Evolutionary conservation across 2,113 vertebrate genomes (phyloP), one percentile per base, ranked within the genome.

Genomic region (Channa maculata): DNA sequence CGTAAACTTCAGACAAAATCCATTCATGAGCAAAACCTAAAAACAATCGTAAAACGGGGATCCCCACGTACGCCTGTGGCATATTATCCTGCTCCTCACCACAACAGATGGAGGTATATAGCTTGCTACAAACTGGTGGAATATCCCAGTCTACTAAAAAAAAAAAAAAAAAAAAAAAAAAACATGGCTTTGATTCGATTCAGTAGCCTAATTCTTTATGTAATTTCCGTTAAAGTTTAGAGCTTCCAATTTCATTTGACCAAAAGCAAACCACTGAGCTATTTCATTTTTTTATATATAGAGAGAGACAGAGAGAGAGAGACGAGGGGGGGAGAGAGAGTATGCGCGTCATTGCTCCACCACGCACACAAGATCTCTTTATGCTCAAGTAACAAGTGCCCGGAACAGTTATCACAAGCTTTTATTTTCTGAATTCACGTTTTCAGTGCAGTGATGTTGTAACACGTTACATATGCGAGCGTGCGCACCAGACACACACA

Each of bases 371-470:
- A 53, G 52, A 85, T 59, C 75, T 86, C 76, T 85, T 81, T 62
- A 77, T 84, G 50, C 52, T 43, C 63, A 86, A 91, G 91, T 92
- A 92, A 92, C 91, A 92, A 92, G 91, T 91, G 90, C 82, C 53
- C 50, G 6, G 65, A 75, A 81, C 81, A 83, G 67, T 65, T 55
- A 75, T 61, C 44, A 52, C 58, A 48, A 44, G 37, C 57, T 8
- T 61, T 53, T 13, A n/a, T 70, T 41, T 63, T 41, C 60, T 68
- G 55, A 64, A 45, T 45, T 51, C 59, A 70, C 62, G 38, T 48
- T 59, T 49, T 41, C 54, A 45, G 62, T 6, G 58, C 52, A 44
- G 50, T 13, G 33, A 14, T 68, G 39, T 41, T 59, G 1, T 5
- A 50, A 49, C 67, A 24, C 33, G 60, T 49, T 43, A 14, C 46